phyloP scores from a whole-genome alignment of 2,888 invertebrate species.

The Altica lythri region DNA sequence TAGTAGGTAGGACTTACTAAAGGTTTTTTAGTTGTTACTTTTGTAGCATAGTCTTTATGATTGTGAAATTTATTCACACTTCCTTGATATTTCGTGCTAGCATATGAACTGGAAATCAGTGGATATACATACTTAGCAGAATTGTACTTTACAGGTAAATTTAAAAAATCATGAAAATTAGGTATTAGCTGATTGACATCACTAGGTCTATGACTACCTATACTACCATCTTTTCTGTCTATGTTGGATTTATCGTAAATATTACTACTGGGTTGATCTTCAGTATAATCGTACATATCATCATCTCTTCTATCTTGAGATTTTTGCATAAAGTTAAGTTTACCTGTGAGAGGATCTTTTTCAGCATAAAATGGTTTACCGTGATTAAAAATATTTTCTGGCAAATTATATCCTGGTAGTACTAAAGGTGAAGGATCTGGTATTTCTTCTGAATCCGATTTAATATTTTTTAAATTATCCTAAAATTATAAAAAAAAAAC shows the following conservation, averaged over 20 bases:
- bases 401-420: slow-evolving; percentile 56
- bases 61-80: slow-evolving; percentile 63
- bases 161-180: slow-evolving; percentile 70
- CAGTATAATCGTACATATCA: slow-evolving; percentile 49
- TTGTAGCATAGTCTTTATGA: slow-evolving; percentile 53
- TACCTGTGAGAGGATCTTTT: slow-evolving; percentile 70
- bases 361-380: slow-evolving; percentile 73
- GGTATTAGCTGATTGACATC: slow-evolving; percentile 67
- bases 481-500: neutral
- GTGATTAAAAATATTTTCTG: slow-evolving; percentile 67
- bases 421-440: slow-evolving; percentile 55
- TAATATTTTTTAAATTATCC: neutral
- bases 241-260: slow-evolving; percentile 55
- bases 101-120: slow-evolving; percentile 72
- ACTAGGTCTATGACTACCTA: slow-evolving; percentile 59
- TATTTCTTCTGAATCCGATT: slow-evolving; percentile 48
- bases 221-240: slow-evolving; percentile 56
- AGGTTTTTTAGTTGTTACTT: slow-evolving; percentile 52
- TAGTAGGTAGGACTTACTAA: slow-evolving; percentile 53
- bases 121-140: slow-evolving; percentile 72
- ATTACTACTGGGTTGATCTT: slow-evolving; percentile 45
- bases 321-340: slow-evolving; percentile 65
- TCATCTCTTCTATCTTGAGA: slow-evolving; percentile 53
- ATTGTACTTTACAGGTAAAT: slow-evolving; percentile 70
- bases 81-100: slow-evolving; percentile 73